These are phyloP conservation scores for Aphelenchoides besseyi DNA, from an alignment of 1,140 invertebrate species.

Conservation along the genomic window DNA sequence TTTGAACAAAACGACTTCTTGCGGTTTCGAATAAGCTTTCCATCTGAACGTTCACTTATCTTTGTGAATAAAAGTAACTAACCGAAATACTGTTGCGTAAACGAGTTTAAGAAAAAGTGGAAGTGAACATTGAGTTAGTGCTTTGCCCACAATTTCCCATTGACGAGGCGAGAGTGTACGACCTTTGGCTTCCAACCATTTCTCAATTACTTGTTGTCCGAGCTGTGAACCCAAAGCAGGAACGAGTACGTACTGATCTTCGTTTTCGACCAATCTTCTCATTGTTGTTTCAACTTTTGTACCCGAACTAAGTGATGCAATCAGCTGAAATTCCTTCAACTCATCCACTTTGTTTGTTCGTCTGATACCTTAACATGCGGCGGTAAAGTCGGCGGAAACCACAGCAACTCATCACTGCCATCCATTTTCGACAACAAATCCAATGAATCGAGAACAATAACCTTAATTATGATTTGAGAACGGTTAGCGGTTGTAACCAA, in stretches of 20 bases:
- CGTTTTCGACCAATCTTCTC: constrained; percentile 57
- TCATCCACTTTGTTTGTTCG: constrained; percentile 7
- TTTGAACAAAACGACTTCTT: constrained; percentile 83
- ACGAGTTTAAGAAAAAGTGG: constrained; percentile 96
- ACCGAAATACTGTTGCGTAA: constrained; percentile 69
- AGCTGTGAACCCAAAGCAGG: constrained; percentile 76
- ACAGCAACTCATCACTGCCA: constrained; percentile 89
- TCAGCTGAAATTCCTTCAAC: constrained; percentile 28
- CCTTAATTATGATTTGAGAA: constrained; percentile 24
- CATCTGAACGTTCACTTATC: constrained; percentile 77
- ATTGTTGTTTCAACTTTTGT: constrained; percentile 47
- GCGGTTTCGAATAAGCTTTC: constrained; percentile 89
- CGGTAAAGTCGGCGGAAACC: constrained; percentile 86
- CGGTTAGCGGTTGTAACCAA: constrained; percentile 57
- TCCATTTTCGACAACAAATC: constrained; percentile 91
- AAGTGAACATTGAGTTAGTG: constrained; percentile 81
- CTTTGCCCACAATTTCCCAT: constrained; percentile 88
- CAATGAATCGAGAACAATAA: constrained; percentile 82
- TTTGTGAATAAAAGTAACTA: background rate
- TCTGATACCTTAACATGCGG: constrained; percentile 77
- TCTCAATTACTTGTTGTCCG: constrained; percentile 85
- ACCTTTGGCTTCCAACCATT: constrained; percentile 87
- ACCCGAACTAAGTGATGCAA: constrained; percentile 32
- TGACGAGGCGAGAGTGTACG: constrained; percentile 85
- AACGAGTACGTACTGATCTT: constrained; percentile 85